Percentiles rank a stretch among this genome's conserved stretches.
Conservation (phyloP, 1,140 invertebrate genomes). For the Hyposmocoma kahamanoa region DNA sequence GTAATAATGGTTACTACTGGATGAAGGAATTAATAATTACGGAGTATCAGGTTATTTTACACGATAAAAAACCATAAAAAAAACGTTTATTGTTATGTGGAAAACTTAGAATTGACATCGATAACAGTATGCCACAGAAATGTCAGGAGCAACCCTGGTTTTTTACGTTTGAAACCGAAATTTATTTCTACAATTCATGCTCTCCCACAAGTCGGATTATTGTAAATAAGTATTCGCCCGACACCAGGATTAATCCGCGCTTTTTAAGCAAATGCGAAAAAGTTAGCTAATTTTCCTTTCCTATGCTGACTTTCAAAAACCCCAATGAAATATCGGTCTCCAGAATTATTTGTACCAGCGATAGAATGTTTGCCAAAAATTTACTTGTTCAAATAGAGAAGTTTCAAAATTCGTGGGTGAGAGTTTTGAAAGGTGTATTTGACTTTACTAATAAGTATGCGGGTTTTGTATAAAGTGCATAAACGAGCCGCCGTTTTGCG, state of each 20-base stretch:
- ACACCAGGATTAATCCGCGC: slow-evolving; percentile 61
- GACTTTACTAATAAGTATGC: slow-evolving; percentile 65
- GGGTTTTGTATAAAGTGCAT: slow-evolving; percentile 29
- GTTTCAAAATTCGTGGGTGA: slow-evolving; percentile 34
- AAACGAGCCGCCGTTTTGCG: slow-evolving; percentile 10
- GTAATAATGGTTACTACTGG: no score
- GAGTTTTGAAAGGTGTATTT: slow-evolving; percentile 67
- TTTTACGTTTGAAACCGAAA: slow-evolving; percentile 43
- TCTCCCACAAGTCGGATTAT: slow-evolving; percentile 66
- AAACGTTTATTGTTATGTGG: no score
- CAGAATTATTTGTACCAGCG: slow-evolving; percentile 67
- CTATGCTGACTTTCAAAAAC: slow-evolving; percentile 41
- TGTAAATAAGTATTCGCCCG: slow-evolving; percentile 68
- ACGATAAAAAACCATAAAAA: no score
- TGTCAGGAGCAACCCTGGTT: no score
- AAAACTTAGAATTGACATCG: no score
- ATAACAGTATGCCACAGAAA: no score
- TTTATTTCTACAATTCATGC: slow-evolving; percentile 64
- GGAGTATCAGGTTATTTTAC: no score
- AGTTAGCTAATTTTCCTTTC: slow-evolving; percentile 59
- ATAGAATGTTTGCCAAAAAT: slow-evolving; percentile 59
- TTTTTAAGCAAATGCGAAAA: slow-evolving; percentile 68
- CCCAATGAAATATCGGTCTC: slow-evolving; percentile 57
- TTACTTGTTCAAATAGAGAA: slow-evolving; percentile 53
- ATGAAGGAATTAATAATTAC: no score